Conservation (phyloP, 2,113 vertebrate genomes). For the Mesembrinibis cayennensis region DNA sequence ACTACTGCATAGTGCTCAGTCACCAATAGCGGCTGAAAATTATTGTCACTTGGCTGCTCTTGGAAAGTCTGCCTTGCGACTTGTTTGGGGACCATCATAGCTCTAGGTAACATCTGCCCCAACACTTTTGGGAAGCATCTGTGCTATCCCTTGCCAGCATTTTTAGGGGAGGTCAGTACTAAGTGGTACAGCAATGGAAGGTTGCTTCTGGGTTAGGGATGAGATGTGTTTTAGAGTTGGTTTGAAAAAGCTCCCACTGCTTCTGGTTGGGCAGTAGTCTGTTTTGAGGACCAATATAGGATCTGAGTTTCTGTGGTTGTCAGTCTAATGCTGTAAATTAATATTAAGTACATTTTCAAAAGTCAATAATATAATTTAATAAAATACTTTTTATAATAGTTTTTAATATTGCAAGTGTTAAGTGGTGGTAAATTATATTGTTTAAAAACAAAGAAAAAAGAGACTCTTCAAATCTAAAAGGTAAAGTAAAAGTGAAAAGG, state of each 20-base stretch:
- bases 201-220: background rate
- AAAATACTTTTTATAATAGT: background rate
- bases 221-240: background rate
- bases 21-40: background rate
- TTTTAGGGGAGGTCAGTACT: background rate
- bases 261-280: background rate
- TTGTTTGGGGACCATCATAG: background rate
- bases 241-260: background rate
- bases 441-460: background rate
- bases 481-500: background rate
- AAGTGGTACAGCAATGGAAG: background rate
- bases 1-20: background rate
- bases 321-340: background rate
- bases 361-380: background rate
- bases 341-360: background rate
- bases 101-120: background rate
- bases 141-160: background rate
- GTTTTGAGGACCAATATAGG: background rate
- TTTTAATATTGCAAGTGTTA: background rate
- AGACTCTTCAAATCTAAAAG: background rate
- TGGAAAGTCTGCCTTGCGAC: background rate
- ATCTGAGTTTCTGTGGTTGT: background rate
- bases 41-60: background rate
- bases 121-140: accelerated
- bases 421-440: background rate